Base-by-base conservation (phyloP, 2,113 vertebrate genomes). In the Bos javanicus region DNA sequence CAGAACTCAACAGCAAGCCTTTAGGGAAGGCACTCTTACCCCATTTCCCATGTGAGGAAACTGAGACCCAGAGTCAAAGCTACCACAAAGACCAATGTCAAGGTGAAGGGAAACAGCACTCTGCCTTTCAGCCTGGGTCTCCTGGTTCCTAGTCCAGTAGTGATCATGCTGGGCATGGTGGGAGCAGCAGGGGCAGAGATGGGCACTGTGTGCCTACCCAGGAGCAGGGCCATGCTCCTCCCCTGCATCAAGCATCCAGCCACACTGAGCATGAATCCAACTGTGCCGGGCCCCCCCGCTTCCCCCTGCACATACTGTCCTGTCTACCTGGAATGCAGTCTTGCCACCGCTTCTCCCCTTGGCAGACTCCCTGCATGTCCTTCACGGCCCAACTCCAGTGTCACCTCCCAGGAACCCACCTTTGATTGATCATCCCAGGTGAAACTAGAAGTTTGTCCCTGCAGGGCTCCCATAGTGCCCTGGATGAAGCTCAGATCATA, bases 271-370 rank as follows among this genome's bases (percentile, higher is more conserved):
- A 54, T 97, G 60, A 25, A n/a, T 71, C 87, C 48, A 13, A 21
- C 26, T 0, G 0, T 56, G 25, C 54, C 14, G 15, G 60, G 17
- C 76, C 12, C 52, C 11, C 6, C 26, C n/a, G 2, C 15, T 19
- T 52, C 39, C 33, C 15, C 26, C 36, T 81, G 87, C 76, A 95
- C 26, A 2, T 15, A 25, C 76, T 86, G 76, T 86, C 86, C 91
- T 88, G n/a, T 91, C 91, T 67, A 43, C 91, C 48, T 76, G 87
- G 97, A 97, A 96, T 64, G 86, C 71, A 26, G 56, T 88, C 85
- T 95, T 43, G 17, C 94, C 26, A 7, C 48, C 28, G 33, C 78
- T 80, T 82, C 92, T 88, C 62, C 30, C 33, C 59, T 92, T 86
- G 94, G 94, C 95, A 76, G 52, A 26, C 90, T 84, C 57, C 23